Evolutionary conservation across 2,797 vertebrate genomes (phyloP), one percentile per base, ranked within the genome.

Genomic region (Hafferia zeledoni): DNA sequence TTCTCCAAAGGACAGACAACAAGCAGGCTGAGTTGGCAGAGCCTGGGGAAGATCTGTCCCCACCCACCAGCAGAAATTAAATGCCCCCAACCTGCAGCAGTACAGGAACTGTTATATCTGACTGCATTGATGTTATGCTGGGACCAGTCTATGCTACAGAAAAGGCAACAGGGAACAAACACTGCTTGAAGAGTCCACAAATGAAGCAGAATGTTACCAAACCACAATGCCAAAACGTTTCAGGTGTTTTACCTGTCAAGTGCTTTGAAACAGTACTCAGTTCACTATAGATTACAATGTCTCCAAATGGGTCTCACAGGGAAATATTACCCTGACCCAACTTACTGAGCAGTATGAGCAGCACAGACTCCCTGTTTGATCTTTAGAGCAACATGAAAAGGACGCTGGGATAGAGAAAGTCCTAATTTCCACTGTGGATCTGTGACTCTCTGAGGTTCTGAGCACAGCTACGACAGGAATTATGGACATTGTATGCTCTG

Each of bases 401-500:
- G 44, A 87, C 63, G 35, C 65, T 52, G 65, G 87, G 53, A 71
- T 11, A 75, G 46, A n/a, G 35, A 75, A 72, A 7, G 20, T 39
- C 63, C 43, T 75, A 71, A 72, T 88, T 95, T 81, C 69, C 55
- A 82, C 39, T 31, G 47, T 56, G 69, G 87, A 93, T 91, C 82
- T 3, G 10, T 7, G 68, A 69, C 24, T 92, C 61, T 59, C 82
- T 4, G 13, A 70, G 82, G 78, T 50, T 75, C 2, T 83, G 49
- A 77, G 50, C 50, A 71, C 28, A 89, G 53, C 43, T 81, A 78
- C 37, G 60, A 50, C 8, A 81, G 23, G 53, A 75, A 93, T 81
- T 20, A 75, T 0, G 28, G 39, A 83, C 61, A 69, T 59, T 75
- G 71, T 55, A 49, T 81, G 72, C 89, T 88, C 47, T 91, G 65